Evolutionary conservation across 2,797 vertebrate species (phyloP).

Genomic region (Hybognathus amarus): DNA sequence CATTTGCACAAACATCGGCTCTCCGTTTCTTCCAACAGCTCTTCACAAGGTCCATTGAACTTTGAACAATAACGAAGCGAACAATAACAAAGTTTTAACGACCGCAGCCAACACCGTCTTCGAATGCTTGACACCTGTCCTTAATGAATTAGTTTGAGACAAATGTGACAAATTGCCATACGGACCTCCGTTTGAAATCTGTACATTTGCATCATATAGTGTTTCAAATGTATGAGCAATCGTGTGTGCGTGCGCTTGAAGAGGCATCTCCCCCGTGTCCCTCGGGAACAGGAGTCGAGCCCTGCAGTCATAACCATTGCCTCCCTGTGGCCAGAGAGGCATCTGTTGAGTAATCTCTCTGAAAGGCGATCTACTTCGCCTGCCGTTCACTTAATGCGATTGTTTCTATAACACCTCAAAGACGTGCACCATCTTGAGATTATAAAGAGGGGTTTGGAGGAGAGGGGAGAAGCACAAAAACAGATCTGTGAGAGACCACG

Average conservation of each 20-base stretch:
- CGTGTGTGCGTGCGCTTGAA: slow-evolving; percentile 37
- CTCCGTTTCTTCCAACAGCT: neutral
- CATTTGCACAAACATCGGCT: neutral
- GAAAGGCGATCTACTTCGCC: slow-evolving; percentile 69
- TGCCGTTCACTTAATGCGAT: slow-evolving; percentile 72
- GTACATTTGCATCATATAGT: slow-evolving; percentile 44
- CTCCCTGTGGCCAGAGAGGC: slow-evolving; percentile 62
- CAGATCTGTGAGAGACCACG: slow-evolving; percentile 17
- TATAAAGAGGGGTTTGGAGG: slow-evolving; percentile 49
- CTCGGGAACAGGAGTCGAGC: slow-evolving; percentile 62
- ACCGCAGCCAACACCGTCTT: neutral
- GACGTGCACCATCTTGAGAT: slow-evolving; percentile 62
- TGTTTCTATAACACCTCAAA: slow-evolving; percentile 70
- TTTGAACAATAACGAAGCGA: slow-evolving; percentile 21
- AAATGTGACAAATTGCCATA: slow-evolving; percentile 37
- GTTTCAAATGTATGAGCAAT: slow-evolving; percentile 52
- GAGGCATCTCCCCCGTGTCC: slow-evolving; percentile 45
- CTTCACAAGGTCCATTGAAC: neutral
- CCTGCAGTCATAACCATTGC: slow-evolving; percentile 65
- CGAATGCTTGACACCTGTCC: slow-evolving; percentile 41
- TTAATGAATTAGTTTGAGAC: slow-evolving; percentile 45
- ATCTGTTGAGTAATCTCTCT: slow-evolving; percentile 77
- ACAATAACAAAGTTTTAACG: slow-evolving; percentile 41
- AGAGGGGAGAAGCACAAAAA: slow-evolving; percentile 19
- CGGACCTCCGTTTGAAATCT: slow-evolving; percentile 36